Base-by-base conservation (phyloP, 2,888 invertebrate species). In the Micropterix aruncella region DNA sequence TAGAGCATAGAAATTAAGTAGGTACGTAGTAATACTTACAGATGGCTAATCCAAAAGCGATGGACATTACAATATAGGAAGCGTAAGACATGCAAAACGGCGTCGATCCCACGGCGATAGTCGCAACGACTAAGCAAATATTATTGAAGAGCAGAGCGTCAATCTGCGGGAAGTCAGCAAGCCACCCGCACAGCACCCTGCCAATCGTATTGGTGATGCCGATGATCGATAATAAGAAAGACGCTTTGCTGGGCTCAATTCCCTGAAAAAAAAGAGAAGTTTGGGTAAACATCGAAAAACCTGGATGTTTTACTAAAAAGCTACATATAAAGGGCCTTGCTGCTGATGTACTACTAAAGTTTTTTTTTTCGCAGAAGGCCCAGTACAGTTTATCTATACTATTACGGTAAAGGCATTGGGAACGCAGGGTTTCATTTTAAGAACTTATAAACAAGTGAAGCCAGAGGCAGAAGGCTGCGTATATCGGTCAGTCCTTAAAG, bases 131-230 rank as follows among this genome's bases (percentile, higher is more conserved):
- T 46, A 99, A 77, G 58, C 95, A 94, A 48, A 90, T 68, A 59
- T 96, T 97, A 66, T 96, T 96, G 56, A 99, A 80, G 56, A 93
- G 68, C 15, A 97, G 70, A 0, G 96, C 87, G 64, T 95, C 88
- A 54, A 96, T 90, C 72, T 81, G 80, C 2, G 89, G 88, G 59
- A 94, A 88, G 71, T 92, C 89, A 0, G 94, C 91, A 36, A 95
- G 79, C 69, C 83, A 87, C 18, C 94, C 95, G 58, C 89, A 90
- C 42, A 81, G 69, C 42, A 95, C 82, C 67, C 95, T 83, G 15
- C 95, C 94, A 49, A 95, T 62, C 0, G 94, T 96, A 66, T 96
- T 96, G 19, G 94, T 93, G 50, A 95, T 93, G 47, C 91, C 91
- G 56, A 91, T 90, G 48, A 87, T 82, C 1, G 87, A 88, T 18